Base-by-base conservation (phyloP, 2,113 vertebrate species). In the Colistium nudipinnis region DNA sequence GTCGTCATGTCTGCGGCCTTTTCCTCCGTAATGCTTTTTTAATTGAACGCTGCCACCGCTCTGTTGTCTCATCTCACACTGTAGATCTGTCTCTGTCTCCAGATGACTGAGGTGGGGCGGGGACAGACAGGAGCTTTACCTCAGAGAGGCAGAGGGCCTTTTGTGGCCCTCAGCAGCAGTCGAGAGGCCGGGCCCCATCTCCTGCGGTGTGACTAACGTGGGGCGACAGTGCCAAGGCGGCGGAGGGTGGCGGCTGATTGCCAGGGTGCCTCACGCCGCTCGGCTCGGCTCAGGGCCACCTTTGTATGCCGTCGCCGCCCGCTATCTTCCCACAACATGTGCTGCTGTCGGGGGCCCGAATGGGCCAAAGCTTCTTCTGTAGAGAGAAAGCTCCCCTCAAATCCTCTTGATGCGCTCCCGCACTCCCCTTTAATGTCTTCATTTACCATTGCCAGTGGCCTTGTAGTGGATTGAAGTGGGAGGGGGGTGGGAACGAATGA, bases 131-230 rank as follows among this genome's bases (percentile, higher is more conserved):
- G 45, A 53, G 64, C 45, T 66, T 52, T 48, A 59, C 45, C 22
- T 1, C 36, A 1, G 19, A 51, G 41, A 25, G 10, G 59, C 63
- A n/a, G 44, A 22, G 62, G 82, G 63, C 30, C 76, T 72, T 82
- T 88, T 82, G 85, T 86, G 76, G 74, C 70, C 85, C 78, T 55
- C 47, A 47, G 66, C 71, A 28, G 70, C 41, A 20, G 55, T 35
- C 44, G 24, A 65, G 55, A 59, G 64, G 70, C 49, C 41, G 55
- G 73, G 71, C 54, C 72, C 70, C 72, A 75, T 80, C 90, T 92
- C 88, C 88, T 47, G 72, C 45, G 56, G 86, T 80, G 90, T 92
- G 90, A 92, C 91, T 91, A 92, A 92, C 86, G 62, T 38, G 72
- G 68, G 81, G 70, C 78, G 90, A 90, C 91, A 90, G 89, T 60